Conservation (phyloP, 1,140 invertebrate species). For the Panagrolaimus sp. region DNA sequence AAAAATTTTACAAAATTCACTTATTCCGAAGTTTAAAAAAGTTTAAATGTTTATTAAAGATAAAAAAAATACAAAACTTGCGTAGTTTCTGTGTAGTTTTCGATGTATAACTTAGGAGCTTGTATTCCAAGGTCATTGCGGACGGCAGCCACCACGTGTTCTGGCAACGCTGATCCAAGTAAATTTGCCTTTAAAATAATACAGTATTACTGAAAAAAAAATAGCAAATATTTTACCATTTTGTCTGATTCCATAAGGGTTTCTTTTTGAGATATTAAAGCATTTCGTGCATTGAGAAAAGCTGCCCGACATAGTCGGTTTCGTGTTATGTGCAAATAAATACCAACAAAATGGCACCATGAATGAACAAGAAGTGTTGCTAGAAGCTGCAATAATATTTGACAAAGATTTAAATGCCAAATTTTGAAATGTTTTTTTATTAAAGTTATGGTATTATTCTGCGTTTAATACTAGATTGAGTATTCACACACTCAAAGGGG, state of each 20-base stretch:
- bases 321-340: slow-evolving; percentile 46
- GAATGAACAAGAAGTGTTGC: slow-evolving; percentile 52
- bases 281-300: slow-evolving; percentile 55
- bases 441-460: not conserved
- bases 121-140: slow-evolving; percentile 42
- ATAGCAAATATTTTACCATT: slow-evolving; percentile 38
- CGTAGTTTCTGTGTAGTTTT: slow-evolving; percentile 47
- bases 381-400: slow-evolving; percentile 48
- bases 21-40: not conserved
- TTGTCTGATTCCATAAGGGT: slow-evolving; percentile 32
- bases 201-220: slow-evolving; percentile 20
- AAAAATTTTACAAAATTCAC: too few species aligned
- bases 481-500: too few species aligned
- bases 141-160: slow-evolving; percentile 47
- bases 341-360: slow-evolving; percentile 54
- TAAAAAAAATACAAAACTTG: slow-evolving; percentile 25
- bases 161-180: slow-evolving; percentile 43
- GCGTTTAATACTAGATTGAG: not conserved
- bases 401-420: slow-evolving; percentile 18
- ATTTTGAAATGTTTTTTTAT: not conserved
- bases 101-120: slow-evolving; percentile 47
- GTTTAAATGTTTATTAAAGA: not conserved
- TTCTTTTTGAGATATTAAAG: slow-evolving; percentile 45
- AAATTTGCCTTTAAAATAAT: slow-evolving; percentile 42
- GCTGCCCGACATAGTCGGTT: slow-evolving; percentile 46